phyloP scores from a whole-genome alignment of 2,113 vertebrate species.

The Tichodroma muraria region DNA sequence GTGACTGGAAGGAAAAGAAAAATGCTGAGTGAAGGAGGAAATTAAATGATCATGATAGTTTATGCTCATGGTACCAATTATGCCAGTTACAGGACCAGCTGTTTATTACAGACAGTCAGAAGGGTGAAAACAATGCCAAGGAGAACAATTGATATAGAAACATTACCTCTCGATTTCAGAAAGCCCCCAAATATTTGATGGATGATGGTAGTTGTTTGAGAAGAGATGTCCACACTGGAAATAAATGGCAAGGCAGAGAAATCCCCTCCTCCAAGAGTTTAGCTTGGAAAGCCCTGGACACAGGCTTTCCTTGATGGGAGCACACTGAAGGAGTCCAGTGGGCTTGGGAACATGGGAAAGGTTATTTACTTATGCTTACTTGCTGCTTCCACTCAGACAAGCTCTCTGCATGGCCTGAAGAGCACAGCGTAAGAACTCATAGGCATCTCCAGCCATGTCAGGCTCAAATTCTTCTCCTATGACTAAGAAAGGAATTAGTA shows the following conservation, averaged over 20 bases:
- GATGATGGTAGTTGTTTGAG: not conserved
- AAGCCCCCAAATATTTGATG: conserved; percentile 3
- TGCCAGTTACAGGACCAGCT: not conserved
- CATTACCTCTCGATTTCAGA: not conserved
- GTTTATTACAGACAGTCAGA: not conserved
- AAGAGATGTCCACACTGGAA: not conserved
- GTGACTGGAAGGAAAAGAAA: not conserved
- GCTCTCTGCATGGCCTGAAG: not conserved
- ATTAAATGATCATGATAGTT: not conserved
- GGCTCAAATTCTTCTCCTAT: not conserved
- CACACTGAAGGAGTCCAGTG: not conserved
- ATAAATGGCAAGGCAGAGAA: not conserved
- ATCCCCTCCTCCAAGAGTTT: not conserved
- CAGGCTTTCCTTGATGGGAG: not conserved
- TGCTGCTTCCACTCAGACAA: not conserved
- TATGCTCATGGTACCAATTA: not conserved
- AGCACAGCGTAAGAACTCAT: not conserved
- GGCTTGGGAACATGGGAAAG: not conserved
- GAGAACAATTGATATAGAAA: not conserved
- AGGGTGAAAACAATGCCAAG: not conserved
- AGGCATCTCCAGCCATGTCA: not conserved
- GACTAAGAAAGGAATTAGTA: not conserved
- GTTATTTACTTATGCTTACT: not conserved
- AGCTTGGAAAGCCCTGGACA: not conserved
- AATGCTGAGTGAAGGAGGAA: not conserved